Evolutionary conservation across 2,888 invertebrate genomes (phyloP).

Genomic region (Calameuta filiformis): DNA sequence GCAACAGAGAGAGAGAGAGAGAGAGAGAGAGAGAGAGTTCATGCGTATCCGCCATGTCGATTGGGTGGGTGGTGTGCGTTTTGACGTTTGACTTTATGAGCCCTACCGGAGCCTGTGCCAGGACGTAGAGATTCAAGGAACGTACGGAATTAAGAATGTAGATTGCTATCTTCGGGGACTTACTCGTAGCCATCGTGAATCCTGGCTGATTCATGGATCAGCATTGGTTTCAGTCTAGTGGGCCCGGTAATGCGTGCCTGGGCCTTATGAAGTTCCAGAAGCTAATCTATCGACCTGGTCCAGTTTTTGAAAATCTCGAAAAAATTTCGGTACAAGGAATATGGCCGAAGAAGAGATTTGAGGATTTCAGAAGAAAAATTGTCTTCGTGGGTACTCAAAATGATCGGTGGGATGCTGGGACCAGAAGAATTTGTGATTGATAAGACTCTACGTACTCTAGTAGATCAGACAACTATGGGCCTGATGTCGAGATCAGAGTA

Average conservation of each 20-base stretch:
- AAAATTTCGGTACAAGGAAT: neutral
- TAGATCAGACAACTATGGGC: neutral
- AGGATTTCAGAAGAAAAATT: neutral
- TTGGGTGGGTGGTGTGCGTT: slow-evolving; percentile 10
- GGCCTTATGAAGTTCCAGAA: neutral
- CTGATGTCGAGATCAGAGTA: neutral
- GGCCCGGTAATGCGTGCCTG: neutral
- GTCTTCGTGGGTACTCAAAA: neutral
- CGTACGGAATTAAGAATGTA: slow-evolving; percentile 41
- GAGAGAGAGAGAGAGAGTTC: neutral
- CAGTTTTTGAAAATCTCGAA: neutral
- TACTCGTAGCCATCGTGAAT: neutral
- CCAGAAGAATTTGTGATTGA: neutral
- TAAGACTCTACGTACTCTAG: neutral
- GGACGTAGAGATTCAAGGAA: neutral
- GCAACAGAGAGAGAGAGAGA: neutral
- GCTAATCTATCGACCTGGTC: neutral
- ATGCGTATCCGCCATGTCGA: neutral
- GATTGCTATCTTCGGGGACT: slow-evolving; percentile 30
- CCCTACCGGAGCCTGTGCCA: slow-evolving; percentile 12
- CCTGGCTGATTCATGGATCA: slow-evolving; percentile 3
- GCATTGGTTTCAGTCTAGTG: neutral
- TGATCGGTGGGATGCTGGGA: neutral
- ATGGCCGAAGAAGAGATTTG: neutral
- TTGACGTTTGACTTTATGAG: slow-evolving; percentile 31